phyloP scores from a whole-genome alignment of 2,797 vertebrate species.

The Todus mexicanus region DNA sequence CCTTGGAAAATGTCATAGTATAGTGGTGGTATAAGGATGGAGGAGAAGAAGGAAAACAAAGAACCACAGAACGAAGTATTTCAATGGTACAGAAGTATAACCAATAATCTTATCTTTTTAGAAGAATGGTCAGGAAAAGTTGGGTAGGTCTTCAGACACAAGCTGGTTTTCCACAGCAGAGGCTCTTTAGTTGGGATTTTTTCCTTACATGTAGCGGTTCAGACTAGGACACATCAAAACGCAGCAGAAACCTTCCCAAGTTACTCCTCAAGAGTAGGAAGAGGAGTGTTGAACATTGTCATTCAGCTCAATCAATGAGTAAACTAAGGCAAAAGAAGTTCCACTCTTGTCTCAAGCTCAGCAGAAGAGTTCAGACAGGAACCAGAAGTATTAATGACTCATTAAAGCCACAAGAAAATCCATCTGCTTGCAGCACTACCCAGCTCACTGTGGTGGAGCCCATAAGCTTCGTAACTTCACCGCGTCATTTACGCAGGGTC shows the following conservation, averaged over 20 bases:
- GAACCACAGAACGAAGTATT: background rate
- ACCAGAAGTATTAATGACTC: background rate
- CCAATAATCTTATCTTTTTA: background rate
- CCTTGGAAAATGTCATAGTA: background rate
- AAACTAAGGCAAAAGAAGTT: background rate
- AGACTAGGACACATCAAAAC: background rate
- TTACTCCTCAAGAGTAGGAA: background rate
- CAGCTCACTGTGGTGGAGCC: background rate
- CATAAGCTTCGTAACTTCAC: background rate
- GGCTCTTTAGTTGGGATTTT: background rate
- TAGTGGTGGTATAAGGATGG: accelerated
- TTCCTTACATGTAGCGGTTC: background rate
- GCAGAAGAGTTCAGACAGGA: background rate
- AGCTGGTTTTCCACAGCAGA: background rate
- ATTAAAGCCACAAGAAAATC: background rate
- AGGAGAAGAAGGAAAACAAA: background rate
- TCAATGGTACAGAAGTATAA: background rate
- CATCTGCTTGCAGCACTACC: background rate
- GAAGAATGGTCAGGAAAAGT: background rate
- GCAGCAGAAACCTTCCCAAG: background rate
- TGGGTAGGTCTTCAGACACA: background rate
- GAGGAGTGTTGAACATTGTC: background rate
- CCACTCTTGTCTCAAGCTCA: background rate
- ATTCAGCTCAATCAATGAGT: background rate
- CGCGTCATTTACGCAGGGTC: background rate